A percentile compares a stretch with the other conserved stretches of the same genome.
Evolutionary conservation across 2,113 vertebrate species (phyloP).

Genomic region (Noturus placidus): DNA sequence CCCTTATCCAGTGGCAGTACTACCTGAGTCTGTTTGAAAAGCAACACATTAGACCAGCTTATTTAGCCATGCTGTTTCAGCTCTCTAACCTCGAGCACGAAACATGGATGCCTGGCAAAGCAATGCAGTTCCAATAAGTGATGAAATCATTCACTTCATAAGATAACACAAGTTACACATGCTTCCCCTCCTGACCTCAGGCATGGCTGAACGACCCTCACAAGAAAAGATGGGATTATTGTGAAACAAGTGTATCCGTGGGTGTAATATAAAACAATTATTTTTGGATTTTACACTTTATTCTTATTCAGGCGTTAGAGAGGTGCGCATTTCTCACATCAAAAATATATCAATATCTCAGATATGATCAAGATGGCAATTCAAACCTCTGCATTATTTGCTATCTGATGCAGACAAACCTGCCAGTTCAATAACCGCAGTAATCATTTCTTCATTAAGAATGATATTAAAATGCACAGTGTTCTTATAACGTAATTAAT

Average conservation of each 20-base stretch:
- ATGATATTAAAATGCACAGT: conserved; percentile 33
- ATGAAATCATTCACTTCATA: conserved; percentile 59
- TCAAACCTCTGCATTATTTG: conserved; percentile 9
- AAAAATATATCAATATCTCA: conserved; percentile 7
- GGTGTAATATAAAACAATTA: background rate
- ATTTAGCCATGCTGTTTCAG: conserved; percentile 81
- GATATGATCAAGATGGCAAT: background rate
- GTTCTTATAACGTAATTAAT: conserved; percentile 44
- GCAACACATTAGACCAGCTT: conserved; percentile 74
- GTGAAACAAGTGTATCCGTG: background rate
- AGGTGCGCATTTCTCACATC: background rate
- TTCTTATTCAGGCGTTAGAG: background rate
- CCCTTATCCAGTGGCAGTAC: conserved; percentile 69
- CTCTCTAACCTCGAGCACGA: conserved; percentile 65
- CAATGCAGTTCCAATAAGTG: conserved; percentile 70
- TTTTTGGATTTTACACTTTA: background rate
- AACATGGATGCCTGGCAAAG: conserved; percentile 63
- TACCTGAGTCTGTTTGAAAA: conserved; percentile 81
- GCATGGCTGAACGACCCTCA: background rate
- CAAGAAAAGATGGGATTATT: background rate
- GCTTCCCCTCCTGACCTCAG: conserved; percentile 29
- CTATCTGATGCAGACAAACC: conserved; percentile 28
- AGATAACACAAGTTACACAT: conserved; percentile 28
- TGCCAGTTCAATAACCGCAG: background rate
- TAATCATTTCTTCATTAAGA: conserved; percentile 43